Conservation (phyloP, 2,888 invertebrate species). For the Zaprionus lineosus region DNA sequence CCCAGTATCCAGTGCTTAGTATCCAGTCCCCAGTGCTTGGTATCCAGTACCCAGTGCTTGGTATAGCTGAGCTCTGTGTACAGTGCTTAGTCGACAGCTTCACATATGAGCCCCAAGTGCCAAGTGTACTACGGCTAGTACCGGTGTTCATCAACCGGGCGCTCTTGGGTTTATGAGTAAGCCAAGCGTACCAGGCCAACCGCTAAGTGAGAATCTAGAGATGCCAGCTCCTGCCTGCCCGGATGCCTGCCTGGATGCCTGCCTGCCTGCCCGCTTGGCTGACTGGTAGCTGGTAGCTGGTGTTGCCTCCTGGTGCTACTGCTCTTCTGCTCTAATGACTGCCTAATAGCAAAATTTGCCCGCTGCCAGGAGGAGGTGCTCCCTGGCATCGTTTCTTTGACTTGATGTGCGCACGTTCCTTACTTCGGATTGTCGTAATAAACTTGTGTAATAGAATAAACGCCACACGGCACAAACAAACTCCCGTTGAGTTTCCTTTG, state of each 20-base stretch:
- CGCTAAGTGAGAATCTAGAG: slow-evolving; percentile 17
- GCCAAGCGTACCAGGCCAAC: slow-evolving; percentile 45
- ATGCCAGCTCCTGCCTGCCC: neutral
- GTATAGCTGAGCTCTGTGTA: too few species aligned
- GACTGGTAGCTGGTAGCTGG: too few species aligned
- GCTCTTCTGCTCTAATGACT: slow-evolving; percentile 74
- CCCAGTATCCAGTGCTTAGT: slow-evolving; percentile 3
- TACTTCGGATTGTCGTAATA: slow-evolving; percentile 69
- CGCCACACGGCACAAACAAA: slow-evolving; percentile 72
- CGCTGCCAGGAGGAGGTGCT: slow-evolving; percentile 24
- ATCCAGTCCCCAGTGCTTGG: neutral
- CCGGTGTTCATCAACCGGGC: slow-evolving; percentile 18
- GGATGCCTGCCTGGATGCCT: neutral
- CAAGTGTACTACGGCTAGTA: slow-evolving; percentile 13
- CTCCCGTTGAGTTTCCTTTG: slow-evolving; percentile 54
- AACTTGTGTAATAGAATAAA: slow-evolving; percentile 79
- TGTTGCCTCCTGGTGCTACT: slow-evolving; percentile 9
- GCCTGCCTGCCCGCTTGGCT: neutral
- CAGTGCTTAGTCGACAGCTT: neutral
- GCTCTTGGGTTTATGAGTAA: slow-evolving; percentile 50
- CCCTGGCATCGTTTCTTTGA: slow-evolving; percentile 43
- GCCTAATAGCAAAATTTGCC: slow-evolving; percentile 76
- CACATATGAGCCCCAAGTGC: slow-evolving; percentile 31
- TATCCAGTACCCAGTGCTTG: neutral
- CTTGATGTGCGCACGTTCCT: slow-evolving; percentile 63